Conservation (phyloP, 92 coral and sea anemone genomes). For the Umimayanthus chanpuru region DNA sequence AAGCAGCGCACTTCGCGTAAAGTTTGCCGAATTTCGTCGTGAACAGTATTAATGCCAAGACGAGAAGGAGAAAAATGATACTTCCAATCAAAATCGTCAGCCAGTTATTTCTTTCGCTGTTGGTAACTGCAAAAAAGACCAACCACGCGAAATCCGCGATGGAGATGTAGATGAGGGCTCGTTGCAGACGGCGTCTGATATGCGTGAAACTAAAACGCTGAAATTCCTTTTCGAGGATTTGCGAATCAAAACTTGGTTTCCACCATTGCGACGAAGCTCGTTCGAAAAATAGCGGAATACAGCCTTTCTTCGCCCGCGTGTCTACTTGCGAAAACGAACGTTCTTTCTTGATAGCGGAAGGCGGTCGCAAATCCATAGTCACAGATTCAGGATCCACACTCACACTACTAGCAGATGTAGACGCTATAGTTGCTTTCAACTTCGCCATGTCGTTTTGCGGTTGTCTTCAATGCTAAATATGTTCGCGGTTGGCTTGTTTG, state of each 20-base stretch:
- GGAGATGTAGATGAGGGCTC: constrained; percentile 78
- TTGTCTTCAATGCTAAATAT: constrained; percentile 45
- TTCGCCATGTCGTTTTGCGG: constrained; percentile 45
- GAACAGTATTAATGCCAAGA: constrained; percentile 79
- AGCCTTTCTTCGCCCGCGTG: constrained; percentile 96
- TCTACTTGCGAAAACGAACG: constrained; percentile 99
- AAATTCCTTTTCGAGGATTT: constrained; percentile 93
- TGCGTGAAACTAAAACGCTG: constrained; percentile 90
- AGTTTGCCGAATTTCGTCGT: constrained; percentile 74
- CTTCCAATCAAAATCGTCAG: constrained; percentile 76
- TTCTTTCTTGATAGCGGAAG: constrained; percentile 86
- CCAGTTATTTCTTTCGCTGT: constrained; percentile 51
- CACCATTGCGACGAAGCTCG: constrained; percentile 99
- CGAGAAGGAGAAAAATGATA: constrained; percentile 73
- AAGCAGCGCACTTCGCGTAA: constrained; percentile 84
- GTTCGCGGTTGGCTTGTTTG: constrained; percentile 39
- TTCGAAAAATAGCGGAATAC: constrained; percentile 97
- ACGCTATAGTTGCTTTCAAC: constrained; percentile 43
- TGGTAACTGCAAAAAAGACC: constrained; percentile 85
- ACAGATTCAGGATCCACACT: constrained; percentile 86
- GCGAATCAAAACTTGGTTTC: constrained; percentile 97
- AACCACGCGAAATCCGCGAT: constrained; percentile 86
- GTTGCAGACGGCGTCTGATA: constrained; percentile 88
- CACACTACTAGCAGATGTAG: constrained; percentile 42
- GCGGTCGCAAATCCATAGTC: constrained; percentile 69